These are phyloP conservation scores for Enteromius thamalakanensis DNA, from an alignment of 2,797 vertebrate species.

Conservation along the genomic window DNA sequence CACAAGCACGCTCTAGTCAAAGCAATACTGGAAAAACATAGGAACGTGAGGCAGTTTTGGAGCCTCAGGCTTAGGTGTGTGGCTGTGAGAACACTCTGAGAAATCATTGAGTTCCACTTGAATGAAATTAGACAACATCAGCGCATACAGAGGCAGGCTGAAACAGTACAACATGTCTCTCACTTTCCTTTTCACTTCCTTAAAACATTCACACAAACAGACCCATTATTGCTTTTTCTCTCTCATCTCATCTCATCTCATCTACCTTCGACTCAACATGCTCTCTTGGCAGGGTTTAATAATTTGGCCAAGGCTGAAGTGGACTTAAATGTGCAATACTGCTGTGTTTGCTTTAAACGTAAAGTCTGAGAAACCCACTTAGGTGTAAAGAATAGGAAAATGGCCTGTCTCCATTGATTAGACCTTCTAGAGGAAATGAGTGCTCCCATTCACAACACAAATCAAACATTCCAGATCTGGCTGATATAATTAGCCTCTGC, in stretches of 20 bases:
- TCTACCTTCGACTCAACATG: neutral
- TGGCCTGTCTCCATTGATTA: constrained; percentile 33
- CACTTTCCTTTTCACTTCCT: constrained; percentile 38
- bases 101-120: constrained; percentile 21
- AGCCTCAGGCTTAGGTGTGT: constrained; percentile 44
- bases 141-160: constrained; percentile 31
- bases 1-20: constrained; percentile 33
- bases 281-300: constrained; percentile 8
- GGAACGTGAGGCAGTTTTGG: constrained; percentile 13
- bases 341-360: constrained; percentile 9
- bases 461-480: neutral
- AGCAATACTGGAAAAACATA: constrained; percentile 40
- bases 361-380: constrained; percentile 13
- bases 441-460: constrained; percentile 5
- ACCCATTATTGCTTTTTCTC: neutral
- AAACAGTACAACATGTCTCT: constrained; percentile 26
- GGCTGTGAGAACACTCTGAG: constrained; percentile 25
- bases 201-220: neutral
- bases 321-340: constrained; percentile 5
- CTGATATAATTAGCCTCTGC: neutral
- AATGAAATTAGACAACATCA: constrained; percentile 41
- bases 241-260: neutral
- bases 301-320: neutral
- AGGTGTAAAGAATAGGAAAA: constrained; percentile 33
- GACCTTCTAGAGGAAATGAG: neutral